Evolutionary conservation across 2,113 vertebrate species (phyloP), one percentile per base, ranked within the genome.

Genomic region (Pteruthius melanotis): DNA sequence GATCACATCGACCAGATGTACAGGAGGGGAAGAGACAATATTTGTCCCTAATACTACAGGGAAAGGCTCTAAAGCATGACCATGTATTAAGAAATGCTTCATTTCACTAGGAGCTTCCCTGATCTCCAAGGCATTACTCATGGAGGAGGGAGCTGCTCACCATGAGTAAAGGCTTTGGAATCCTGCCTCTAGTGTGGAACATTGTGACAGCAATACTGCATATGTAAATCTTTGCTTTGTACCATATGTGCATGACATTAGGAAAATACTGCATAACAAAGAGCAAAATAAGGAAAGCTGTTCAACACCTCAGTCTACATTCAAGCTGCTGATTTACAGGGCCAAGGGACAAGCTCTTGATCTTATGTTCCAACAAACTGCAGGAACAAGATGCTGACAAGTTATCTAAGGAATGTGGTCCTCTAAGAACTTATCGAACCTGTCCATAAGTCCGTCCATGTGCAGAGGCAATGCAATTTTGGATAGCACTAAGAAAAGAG

Each of bases 81-180:
- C 52, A 56, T 2, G 0, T 40, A 22, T 90, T 86, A 86, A 80
- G 30, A 18, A 88, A 86, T 0, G 0, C 54, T 86, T 66, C 16
- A 63, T 90, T 95, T 94, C 77, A 47, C 83, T 40, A 33, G 72
- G 72, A 94, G 17, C 54, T 94, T 83, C 68, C 45, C 54, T 80
- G 19, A 63, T 83, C 45, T 83, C 42, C 35, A 52, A 85, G 78
- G 47, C 74, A 76, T 95, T 90, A 90, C 52, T 90, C 71, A 94
- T 11, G 39, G 50, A 95, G 57, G 70, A 95, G 75, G 71, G 59
- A 72, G 50, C 24, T 93, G 28, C 39, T 66, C 37, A 70, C 15
- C 44, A 20, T 93, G 91, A 93, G 66, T 63, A 95, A 95, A 91
- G 35, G 71, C 71, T 86, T 88, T 77, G 88, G 92, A 94, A 96